phyloP scores from a whole-genome alignment of 1,140 invertebrate species.

The Caenorhabditis remanei region DNA sequence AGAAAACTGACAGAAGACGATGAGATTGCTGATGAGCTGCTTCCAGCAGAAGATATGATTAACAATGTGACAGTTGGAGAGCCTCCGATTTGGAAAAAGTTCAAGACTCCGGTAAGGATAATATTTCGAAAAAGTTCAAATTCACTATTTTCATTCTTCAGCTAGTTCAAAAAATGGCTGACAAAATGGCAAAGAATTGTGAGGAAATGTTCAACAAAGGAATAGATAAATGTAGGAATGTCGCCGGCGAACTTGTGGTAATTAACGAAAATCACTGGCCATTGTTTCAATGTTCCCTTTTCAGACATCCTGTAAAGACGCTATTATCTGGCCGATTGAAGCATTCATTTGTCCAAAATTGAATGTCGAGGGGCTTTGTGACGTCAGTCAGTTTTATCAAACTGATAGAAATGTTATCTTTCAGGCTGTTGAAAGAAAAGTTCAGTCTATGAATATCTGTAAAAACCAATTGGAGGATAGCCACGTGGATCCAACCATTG shows the following conservation, averaged over 20 bases:
- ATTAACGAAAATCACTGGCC: neutral
- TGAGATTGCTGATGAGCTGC: conserved; percentile 15
- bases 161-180: conserved; percentile 36
- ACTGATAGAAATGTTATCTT: neutral
- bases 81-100: conserved; percentile 50
- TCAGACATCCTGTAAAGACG: conserved; percentile 31
- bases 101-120: conserved; percentile 48
- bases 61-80: conserved; percentile 28
- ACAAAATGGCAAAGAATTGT: conserved; percentile 32
- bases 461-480: conserved; percentile 48
- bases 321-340: conserved; percentile 41
- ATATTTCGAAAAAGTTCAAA: neutral
- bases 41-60: conserved; percentile 2
- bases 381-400: neutral
- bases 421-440: conserved; percentile 45
- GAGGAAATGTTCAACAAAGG: conserved; percentile 60
- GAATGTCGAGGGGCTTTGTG: conserved; percentile 22
- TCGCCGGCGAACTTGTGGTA: conserved; percentile 4
- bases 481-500: conserved; percentile 13
- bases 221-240: conserved; percentile 56
- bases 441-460: conserved; percentile 22
- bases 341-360: conserved; percentile 40
- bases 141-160: neutral
- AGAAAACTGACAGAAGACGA: conserved; percentile 33
- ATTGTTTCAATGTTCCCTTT: neutral